Base-by-base conservation (phyloP, 2,888 invertebrate species). In the Hermaeophaga mercurialis region DNA sequence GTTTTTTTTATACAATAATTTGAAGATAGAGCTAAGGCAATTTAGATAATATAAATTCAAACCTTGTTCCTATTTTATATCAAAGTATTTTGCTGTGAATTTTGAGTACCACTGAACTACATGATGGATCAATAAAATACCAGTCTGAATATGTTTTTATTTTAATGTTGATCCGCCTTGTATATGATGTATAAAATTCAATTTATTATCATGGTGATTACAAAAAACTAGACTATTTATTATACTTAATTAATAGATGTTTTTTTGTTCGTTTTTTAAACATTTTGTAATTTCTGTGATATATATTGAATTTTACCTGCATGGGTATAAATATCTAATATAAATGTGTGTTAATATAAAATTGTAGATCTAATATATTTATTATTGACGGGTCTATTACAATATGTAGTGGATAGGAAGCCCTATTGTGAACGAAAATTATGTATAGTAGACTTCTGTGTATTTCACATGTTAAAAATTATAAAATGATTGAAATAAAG, bases 311-410 rank as follows among this genome's bases (percentile, higher is more conserved):
- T 41, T 34, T 55, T 28, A 46, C 26, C 38, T 59, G 56, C 50
- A 59, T 34, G 48, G 44, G 54, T 61, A 63, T 55, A 58, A 56
- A 60, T 64, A 64, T 47, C 39, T 55, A 54, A 50, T 49, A 45
- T 58, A 64, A 64, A 19, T 61, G 63, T 62, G 65, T 62, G 60
- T 68, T 67, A 63, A 66, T 64, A 67, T 61, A 65, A 62, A 43
- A 66, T 58, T 66, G 67, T 70, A 69, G 70, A 68, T 70, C 68
- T 70, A 73, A 68, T 72, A 72, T 58, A 73, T 71, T 71, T 73
- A 73, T 71, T 73, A 73, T 73, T 72, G 73, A 75, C 70, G 71
- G 74, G 72, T 74, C 72, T 73, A 70, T 69, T 62, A 56, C 56
- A 58, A 68, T 69, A 62, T 64, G 66, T 67, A 70, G 66, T 47